Conservation (phyloP, 2,113 vertebrate species). For the Platycercus adscitus region DNA sequence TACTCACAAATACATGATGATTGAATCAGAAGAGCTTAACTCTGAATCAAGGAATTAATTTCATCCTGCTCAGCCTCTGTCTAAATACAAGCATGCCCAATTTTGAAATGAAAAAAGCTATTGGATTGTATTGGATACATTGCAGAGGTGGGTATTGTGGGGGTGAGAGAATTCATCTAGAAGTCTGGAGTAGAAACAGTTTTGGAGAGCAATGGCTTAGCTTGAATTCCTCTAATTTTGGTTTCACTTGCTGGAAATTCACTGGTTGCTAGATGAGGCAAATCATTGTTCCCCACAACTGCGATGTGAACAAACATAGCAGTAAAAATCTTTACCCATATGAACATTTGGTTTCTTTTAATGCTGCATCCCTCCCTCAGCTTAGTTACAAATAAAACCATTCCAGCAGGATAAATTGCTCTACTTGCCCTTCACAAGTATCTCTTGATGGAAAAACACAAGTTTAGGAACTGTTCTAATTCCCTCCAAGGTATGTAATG, state of each 20-base stretch:
- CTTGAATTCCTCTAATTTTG: not conserved
- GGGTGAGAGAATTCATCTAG: not conserved
- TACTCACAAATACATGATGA: not conserved
- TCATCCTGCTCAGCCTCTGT: not conserved
- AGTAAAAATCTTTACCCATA: slow-evolving; percentile 12
- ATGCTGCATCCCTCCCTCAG: not conserved
- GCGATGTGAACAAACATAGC: slow-evolving; percentile 13
- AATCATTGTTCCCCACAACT: slow-evolving; percentile 13
- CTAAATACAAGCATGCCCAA: not conserved
- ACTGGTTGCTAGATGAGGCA: slow-evolving; percentile 1
- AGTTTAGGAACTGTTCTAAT: slow-evolving; percentile 26
- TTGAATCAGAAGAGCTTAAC: not conserved
- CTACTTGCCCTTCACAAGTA: slow-evolving; percentile 9
- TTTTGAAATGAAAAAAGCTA: not conserved
- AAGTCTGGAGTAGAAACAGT: not conserved
- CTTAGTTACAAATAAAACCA: slow-evolving; percentile 13
- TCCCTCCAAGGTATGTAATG: not conserved
- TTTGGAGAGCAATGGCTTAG: not conserved
- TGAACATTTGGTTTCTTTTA: slow-evolving; percentile 5
- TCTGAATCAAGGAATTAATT: not conserved
- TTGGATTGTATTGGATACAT: not conserved
- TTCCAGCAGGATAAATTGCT: slow-evolving; percentile 22
- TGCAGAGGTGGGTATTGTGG: not conserved
- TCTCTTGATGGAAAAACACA: slow-evolving; percentile 35
- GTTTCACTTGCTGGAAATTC: slow-evolving; percentile 25